Evolutionary conservation across 2,797 vertebrate species (phyloP).

Genomic region (Pipistrellus pygmaeus): DNA sequence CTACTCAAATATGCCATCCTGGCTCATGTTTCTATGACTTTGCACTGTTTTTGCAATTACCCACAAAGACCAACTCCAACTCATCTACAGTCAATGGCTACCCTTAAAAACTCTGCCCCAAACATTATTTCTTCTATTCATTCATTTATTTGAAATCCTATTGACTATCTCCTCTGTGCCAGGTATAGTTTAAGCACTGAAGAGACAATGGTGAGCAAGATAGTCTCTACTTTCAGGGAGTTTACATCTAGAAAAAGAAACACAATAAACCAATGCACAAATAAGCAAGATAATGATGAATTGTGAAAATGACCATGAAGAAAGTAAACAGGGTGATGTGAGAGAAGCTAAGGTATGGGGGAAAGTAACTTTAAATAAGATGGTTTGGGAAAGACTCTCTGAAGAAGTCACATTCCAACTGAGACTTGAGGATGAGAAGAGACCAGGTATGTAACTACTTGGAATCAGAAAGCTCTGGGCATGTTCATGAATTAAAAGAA

Average conservation of each 20-base stretch:
- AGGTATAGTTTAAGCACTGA: background rate
- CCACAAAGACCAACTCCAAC: background rate
- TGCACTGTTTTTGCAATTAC: background rate
- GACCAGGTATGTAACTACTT: background rate
- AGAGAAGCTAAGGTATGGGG: background rate
- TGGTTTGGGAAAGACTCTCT: background rate
- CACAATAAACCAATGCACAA: background rate
- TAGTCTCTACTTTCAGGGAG: background rate
- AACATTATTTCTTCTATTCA: background rate
- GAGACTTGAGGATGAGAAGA: background rate
- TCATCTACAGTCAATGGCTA: background rate
- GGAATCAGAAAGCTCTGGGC: background rate
- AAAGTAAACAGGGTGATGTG: background rate
- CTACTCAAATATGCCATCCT: background rate
- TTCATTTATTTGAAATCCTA: constrained; percentile 6
- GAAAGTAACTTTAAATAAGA: background rate
- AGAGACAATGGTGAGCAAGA: background rate
- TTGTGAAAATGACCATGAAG: background rate
- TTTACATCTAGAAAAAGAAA: background rate
- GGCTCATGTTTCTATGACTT: background rate
- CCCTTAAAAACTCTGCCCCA: background rate
- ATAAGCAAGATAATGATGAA: background rate
- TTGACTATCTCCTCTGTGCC: background rate
- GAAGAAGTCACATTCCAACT: background rate
- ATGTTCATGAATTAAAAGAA: background rate